These are phyloP conservation scores for Catalaphyllia jardinei DNA, from an alignment of 64 coral and sea anemone genomes.

Conservation along the genomic window DNA sequence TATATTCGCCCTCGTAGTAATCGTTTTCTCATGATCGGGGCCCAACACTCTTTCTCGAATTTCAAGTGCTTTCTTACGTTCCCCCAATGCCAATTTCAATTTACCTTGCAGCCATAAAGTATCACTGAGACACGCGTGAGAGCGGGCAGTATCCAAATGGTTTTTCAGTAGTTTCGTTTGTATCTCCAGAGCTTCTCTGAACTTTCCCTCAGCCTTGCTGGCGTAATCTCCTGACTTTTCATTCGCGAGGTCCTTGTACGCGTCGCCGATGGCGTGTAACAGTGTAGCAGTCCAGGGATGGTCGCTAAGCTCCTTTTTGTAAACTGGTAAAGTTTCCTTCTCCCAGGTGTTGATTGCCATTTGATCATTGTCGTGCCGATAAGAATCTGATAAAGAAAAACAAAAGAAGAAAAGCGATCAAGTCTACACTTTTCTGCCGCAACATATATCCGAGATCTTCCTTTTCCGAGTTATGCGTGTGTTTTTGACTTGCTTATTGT, in stretches of 20 bases:
- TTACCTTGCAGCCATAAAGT: background rate
- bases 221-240: background rate
- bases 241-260: constrained; percentile 17
- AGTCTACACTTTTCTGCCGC: background rate
- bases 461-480: too few species aligned
- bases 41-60: constrained; percentile 19
- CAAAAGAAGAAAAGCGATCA: background rate
- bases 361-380: background rate
- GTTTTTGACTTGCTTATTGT: too few species aligned
- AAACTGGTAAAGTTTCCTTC: constrained; percentile 4
- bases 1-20: too few species aligned
- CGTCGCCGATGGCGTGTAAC: constrained; percentile 8
- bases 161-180: constrained; percentile 1
- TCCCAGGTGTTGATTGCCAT: constrained; percentile 27
- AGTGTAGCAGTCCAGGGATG: constrained; percentile 62
- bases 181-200: constrained; percentile 7
- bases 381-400: background rate
- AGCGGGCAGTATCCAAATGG: constrained; percentile 49
- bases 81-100: background rate
- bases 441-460: too few species aligned
- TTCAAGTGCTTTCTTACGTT: background rate
- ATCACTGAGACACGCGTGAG: constrained; percentile 20
- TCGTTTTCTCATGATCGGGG: background rate
- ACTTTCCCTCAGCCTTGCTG: background rate
- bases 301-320: constrained; percentile 41